These are phyloP conservation scores for Kuschelorhynchus macadamiae DNA, from an alignment of 2,888 invertebrate species.

Conservation along the genomic window DNA sequence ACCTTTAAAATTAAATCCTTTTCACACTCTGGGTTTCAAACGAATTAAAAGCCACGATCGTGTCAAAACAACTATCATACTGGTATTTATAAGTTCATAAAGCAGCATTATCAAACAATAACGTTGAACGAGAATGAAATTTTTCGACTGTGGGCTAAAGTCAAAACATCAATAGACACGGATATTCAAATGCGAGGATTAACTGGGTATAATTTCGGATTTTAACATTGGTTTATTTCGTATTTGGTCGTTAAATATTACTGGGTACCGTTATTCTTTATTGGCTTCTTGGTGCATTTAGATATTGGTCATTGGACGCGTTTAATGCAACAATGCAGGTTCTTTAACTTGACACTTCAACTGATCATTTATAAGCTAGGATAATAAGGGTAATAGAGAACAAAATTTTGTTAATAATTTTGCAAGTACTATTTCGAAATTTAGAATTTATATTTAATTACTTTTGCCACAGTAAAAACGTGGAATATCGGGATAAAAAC, in stretches of 20 bases:
- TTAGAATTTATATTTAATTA: no score
- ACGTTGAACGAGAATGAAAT: slow-evolving; percentile 7
- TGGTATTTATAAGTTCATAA: slow-evolving; percentile 34
- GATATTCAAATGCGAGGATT: slow-evolving; percentile 14
- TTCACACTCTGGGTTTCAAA: slow-evolving; percentile 26
- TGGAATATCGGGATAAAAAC: no score
- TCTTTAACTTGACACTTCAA: no score
- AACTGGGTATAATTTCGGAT: slow-evolving; percentile 3
- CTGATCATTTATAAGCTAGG: no score
- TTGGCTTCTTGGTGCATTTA: no score
- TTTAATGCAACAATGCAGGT: no score
- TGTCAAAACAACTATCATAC: slow-evolving; percentile 32
- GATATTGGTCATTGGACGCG: no score
- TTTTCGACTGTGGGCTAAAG: slow-evolving; percentile 15
- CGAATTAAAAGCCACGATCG: slow-evolving; percentile 19
- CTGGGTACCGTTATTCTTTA: slow-evolving; percentile 2
- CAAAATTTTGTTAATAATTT: no score
- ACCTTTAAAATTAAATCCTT: slow-evolving; percentile 7
- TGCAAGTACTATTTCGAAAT: no score
- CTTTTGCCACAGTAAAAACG: no score
- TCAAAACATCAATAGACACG: slow-evolving; percentile 8
- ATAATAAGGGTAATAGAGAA: no score
- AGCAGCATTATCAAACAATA: slow-evolving; percentile 23
- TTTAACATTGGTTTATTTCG: not conserved
- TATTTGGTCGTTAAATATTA: slow-evolving; percentile 11